Conservation (phyloP, 2,797 vertebrate genomes). For the Saxicola maurus region DNA sequence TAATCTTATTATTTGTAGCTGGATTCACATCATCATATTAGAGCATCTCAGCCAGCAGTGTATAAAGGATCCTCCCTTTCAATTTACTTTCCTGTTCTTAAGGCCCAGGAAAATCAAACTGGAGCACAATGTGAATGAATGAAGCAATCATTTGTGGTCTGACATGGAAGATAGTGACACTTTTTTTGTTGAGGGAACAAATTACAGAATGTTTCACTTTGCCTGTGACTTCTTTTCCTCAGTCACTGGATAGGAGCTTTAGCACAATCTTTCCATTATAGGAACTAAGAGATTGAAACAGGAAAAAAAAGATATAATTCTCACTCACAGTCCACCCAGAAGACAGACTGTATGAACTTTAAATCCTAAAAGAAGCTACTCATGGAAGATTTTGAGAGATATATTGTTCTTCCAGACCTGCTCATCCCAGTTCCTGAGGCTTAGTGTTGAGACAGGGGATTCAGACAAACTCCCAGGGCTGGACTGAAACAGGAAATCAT, state of each 20-base stretch:
- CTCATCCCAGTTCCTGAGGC: not conserved
- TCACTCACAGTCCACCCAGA: not conserved
- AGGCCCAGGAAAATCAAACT: not conserved
- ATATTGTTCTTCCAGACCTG: not conserved
- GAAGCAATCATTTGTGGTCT: not conserved
- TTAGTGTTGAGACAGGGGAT: not conserved
- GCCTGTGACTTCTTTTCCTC: not conserved
- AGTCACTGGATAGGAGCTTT: not conserved
- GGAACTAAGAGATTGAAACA: not conserved
- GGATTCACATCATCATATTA: not conserved
- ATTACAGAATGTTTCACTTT: not conserved
- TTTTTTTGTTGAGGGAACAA: not conserved
- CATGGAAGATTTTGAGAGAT: not conserved
- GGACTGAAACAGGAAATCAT: not conserved
- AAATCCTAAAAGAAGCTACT: not conserved
- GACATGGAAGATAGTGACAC: not conserved
- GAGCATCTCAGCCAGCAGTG: not conserved
- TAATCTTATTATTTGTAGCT: slow-evolving; percentile 8
- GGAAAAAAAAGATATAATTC: not conserved
- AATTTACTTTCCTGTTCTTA: not conserved
- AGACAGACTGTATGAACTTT: not conserved
- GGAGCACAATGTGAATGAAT: not conserved
- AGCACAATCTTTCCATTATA: not conserved
- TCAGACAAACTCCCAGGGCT: not conserved
- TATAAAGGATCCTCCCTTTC: not conserved